phyloP scores from a whole-genome alignment of 2,113 vertebrate species.

The Elephantulus edwardii region DNA sequence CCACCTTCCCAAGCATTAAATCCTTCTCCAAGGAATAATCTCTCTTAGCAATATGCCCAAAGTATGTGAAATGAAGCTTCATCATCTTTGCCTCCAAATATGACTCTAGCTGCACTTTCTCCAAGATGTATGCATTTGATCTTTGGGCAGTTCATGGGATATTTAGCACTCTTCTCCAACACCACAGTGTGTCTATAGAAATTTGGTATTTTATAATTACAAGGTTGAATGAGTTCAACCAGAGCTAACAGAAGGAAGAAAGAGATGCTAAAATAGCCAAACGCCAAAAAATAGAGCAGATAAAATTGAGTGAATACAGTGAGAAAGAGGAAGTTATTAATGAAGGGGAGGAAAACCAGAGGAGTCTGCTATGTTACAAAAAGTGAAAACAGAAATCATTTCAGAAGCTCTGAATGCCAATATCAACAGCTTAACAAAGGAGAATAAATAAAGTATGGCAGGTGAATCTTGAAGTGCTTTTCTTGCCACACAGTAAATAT shows the following conservation, averaged over 20 bases:
- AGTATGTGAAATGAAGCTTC: too few relatives aligned
- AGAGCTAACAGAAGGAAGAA: background rate
- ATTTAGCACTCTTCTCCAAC: too few relatives aligned
- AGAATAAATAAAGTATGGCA: background rate
- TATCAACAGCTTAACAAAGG: background rate
- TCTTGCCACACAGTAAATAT: background rate
- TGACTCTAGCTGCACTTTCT: too few relatives aligned
- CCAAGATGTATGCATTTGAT: too few relatives aligned
- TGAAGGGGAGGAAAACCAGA: background rate
- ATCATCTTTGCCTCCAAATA: too few relatives aligned
- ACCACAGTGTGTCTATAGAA: too few relatives aligned
- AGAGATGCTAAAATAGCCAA: background rate
- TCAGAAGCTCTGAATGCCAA: background rate
- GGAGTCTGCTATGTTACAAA: accelerated
- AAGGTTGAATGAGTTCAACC: background rate
- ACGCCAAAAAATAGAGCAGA: background rate
- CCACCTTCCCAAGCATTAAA: too few relatives aligned
- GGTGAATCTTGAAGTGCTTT: background rate
- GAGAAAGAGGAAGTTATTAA: background rate
- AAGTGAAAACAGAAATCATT: background rate
- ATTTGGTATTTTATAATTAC: background rate
- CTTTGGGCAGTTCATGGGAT: too few relatives aligned
- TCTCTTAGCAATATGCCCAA: too few relatives aligned
- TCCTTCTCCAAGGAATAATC: too few relatives aligned
- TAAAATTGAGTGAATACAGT: background rate